These are phyloP conservation scores for Actinemys pallida DNA, from an alignment of 2,113 vertebrate genomes.

Conservation along the genomic window DNA sequence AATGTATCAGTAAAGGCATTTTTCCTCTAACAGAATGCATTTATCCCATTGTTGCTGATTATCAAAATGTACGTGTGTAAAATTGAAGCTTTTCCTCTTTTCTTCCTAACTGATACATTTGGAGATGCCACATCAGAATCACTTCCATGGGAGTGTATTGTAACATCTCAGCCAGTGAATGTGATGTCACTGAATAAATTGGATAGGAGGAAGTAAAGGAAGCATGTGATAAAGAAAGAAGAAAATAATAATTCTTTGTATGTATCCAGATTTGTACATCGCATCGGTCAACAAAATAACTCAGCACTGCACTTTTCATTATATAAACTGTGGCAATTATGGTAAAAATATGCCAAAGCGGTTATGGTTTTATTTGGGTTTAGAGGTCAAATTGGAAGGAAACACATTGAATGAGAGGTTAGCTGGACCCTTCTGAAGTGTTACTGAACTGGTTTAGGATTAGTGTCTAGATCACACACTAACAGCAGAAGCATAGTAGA, in stretches of 20 bases:
- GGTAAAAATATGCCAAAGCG: background rate
- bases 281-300: background rate
- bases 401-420: background rate
- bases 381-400: background rate
- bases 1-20: background rate
- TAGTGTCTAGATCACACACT: conserved; percentile 11
- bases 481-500: conserved; percentile 13
- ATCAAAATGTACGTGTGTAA: background rate
- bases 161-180: background rate
- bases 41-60: background rate
- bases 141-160: background rate
- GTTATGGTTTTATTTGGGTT: background rate
- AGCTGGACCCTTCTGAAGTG: background rate
- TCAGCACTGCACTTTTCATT: background rate
- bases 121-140: background rate
- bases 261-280: background rate
- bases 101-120: background rate
- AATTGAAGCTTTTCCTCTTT: background rate
- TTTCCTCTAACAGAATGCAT: background rate
- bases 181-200: background rate
- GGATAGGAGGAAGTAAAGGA: background rate
- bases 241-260: background rate
- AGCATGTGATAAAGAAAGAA: background rate
- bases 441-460: background rate
- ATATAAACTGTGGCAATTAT: background rate